Percentiles rank a stretch among this genome's conserved stretches.
Evolutionary conservation across 2,113 vertebrate genomes (phyloP).

Genomic region (Aegithalos caudatus): DNA sequence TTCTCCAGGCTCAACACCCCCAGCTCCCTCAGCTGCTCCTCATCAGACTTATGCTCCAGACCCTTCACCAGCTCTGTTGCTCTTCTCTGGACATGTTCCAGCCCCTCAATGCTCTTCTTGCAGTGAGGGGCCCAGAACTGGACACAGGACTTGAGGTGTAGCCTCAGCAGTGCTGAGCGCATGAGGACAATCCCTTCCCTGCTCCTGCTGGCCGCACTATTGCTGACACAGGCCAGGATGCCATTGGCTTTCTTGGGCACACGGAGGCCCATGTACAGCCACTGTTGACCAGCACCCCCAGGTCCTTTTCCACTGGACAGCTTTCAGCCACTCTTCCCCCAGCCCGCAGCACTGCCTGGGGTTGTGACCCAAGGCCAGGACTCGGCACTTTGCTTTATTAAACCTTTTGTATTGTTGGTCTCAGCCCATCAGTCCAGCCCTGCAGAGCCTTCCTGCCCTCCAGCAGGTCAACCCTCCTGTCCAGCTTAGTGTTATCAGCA

Average conservation of each 20-base stretch:
- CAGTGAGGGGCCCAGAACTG: neutral
- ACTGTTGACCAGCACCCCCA: neutral
- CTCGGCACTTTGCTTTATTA: neutral
- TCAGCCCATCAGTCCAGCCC: neutral
- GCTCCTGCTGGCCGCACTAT: neutral
- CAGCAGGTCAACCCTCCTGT: neutral
- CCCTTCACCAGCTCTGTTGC: neutral
- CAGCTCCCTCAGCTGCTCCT: neutral
- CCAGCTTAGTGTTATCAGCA: neutral
- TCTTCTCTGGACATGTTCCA: neutral
- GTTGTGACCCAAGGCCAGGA: neutral
- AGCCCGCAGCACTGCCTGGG: too few species aligned
- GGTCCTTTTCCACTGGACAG: neutral
- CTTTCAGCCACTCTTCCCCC: neutral
- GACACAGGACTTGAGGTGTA: fast-evolving
- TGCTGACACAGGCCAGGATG: neutral
- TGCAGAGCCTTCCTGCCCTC: neutral
- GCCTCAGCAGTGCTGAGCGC: fast-evolving
- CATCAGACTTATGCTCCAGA: neutral
- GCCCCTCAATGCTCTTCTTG: neutral
- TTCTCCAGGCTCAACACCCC: neutral
- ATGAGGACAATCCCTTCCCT: fast-evolving
- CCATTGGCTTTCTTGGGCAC: neutral
- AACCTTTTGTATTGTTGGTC: neutral
- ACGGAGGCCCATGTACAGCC: fast-evolving